Conservation (phyloP, 2,888 invertebrate species). For the Amphipyra tragopoginis region DNA sequence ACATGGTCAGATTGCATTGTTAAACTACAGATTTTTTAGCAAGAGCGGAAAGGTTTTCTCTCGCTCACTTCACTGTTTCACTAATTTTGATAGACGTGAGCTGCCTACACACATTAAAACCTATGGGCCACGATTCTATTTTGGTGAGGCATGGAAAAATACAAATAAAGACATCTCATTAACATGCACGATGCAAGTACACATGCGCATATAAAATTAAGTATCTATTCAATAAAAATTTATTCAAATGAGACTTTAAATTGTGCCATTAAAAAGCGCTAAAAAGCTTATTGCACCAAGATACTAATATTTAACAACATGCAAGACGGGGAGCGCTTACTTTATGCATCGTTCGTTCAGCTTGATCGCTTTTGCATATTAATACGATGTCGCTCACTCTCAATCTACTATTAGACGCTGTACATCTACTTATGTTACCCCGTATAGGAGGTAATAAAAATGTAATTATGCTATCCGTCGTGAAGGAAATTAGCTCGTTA, state of each 20-base stretch:
- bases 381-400: constrained; percentile 62
- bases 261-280: constrained; percentile 45
- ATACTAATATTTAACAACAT: constrained; percentile 54
- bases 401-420: constrained; percentile 43
- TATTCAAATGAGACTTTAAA: constrained; percentile 45
- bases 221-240: constrained; percentile 27
- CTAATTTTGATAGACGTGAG: neutral
- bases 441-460: constrained; percentile 17
- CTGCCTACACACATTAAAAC: neutral
- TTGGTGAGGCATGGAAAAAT: constrained; percentile 1
- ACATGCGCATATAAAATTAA: neutral
- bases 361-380: constrained; percentile 79
- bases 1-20: constrained; percentile 13
- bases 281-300: constrained; percentile 43
- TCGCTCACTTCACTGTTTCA: too few relatives aligned
- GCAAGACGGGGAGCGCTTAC: constrained; percentile 56
- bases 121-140: neutral
- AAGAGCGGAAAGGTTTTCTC: too few relatives aligned
- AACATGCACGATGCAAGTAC: neutral
- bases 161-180: constrained; percentile 6
- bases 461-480: constrained; percentile 19
- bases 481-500: constrained; percentile 23
- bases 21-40: neutral
- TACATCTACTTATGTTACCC: constrained; percentile 24
- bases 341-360: constrained; percentile 72